These are phyloP conservation scores for Cecidostiba fungosa DNA, from an alignment of 2,888 invertebrate genomes.

Conservation along the genomic window DNA sequence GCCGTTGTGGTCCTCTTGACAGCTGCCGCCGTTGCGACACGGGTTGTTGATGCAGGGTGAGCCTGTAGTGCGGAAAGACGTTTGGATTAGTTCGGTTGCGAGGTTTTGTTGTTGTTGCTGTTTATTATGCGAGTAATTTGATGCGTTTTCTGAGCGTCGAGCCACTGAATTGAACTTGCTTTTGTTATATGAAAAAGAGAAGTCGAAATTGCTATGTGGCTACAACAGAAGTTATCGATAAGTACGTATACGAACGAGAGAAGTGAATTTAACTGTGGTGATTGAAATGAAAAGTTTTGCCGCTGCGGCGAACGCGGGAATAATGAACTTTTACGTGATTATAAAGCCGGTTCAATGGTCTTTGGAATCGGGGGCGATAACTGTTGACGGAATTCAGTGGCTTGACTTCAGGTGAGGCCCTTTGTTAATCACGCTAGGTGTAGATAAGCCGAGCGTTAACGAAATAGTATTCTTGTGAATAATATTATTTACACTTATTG, in stretches of 20 bases:
- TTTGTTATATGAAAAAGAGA: too few relatives aligned
- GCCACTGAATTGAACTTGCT: not conserved
- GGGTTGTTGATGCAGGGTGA: slow-evolving; percentile 85
- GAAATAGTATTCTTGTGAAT: not conserved
- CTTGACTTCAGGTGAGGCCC: not conserved
- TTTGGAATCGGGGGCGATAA: too few relatives aligned
- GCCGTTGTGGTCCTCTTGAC: slow-evolving; percentile 84
- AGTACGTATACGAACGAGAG: not conserved
- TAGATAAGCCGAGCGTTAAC: not conserved
- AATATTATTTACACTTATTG: not conserved
- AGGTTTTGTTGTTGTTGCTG: too few relatives aligned
- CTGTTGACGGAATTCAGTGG: not conserved
- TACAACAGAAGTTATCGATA: slow-evolving; percentile 3
- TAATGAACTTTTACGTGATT: not conserved
- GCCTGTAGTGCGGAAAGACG: slow-evolving; percentile 29
- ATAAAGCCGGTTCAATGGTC: not conserved
- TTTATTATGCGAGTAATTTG: not conserved
- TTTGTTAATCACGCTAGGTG: not conserved
- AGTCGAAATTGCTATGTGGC: slow-evolving; percentile 15
- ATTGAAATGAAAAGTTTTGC: slow-evolving; percentile 35
- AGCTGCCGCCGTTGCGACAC: slow-evolving; percentile 90
- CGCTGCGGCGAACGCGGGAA: not conserved
- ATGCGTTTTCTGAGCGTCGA: not conserved
- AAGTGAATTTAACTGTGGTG: slow-evolving; percentile 14
- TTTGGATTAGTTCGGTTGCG: not conserved